Conservation (phyloP, 2,888 invertebrate species). For the Aspidiotus destructor region DNA sequence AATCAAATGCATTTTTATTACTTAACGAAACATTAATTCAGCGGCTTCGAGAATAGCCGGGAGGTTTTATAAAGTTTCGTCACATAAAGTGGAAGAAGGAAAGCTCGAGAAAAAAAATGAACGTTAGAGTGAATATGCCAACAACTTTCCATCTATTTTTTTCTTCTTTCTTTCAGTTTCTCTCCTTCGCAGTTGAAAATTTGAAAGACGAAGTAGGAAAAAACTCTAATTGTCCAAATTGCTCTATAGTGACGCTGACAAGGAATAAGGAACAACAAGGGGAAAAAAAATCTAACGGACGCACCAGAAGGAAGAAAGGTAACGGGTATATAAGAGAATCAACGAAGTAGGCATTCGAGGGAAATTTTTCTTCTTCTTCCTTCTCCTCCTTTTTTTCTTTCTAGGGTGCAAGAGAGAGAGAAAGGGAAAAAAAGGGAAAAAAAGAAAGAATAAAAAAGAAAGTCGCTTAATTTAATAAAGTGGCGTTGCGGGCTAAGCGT, state of each 20-base stretch:
- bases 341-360: constrained; percentile 3
- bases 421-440: neutral
- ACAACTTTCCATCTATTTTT: too few species aligned
- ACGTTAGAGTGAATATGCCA: too few species aligned
- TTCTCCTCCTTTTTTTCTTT: neutral
- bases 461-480: constrained; percentile 33
- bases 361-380: neutral
- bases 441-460: constrained; percentile 3
- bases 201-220: neutral
- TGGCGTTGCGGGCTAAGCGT: constrained; percentile 32
- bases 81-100: too few species aligned
- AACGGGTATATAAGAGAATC: neutral
- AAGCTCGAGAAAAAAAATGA: too few species aligned
- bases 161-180: too few species aligned
- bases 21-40: too few species aligned
- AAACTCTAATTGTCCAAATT: constrained; percentile 29
- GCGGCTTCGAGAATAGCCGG: too few species aligned
- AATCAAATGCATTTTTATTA: too few species aligned
- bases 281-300: neutral
- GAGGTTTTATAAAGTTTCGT: too few species aligned
- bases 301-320: neutral
- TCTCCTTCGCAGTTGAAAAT: neutral
- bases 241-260: constrained; percentile 24
- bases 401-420: neutral
- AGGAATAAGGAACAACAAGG: constrained; percentile 15